Conservation (phyloP, 2,797 vertebrate species). For the Helostoma temminkii region DNA sequence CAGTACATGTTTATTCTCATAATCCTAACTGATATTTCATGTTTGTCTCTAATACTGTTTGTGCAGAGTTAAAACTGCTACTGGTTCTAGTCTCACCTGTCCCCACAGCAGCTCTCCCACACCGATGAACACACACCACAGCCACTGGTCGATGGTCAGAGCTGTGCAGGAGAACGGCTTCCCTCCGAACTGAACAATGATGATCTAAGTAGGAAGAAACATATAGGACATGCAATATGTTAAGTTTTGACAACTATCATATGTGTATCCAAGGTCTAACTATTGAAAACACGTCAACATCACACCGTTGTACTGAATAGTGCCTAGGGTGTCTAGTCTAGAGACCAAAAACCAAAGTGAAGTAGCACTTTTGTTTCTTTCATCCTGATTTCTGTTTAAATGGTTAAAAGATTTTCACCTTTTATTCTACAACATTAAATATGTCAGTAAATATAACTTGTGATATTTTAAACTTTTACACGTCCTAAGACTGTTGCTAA, state of each 20-base stretch:
- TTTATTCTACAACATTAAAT: too few species aligned
- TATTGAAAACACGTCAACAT: too few species aligned
- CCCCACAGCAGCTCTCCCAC: conserved; percentile 97
- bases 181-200: conserved; percentile 97
- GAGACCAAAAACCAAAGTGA: too few species aligned
- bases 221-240: neutral
- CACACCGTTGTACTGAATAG: neutral
- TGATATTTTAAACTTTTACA: too few species aligned
- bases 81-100: conserved; percentile 85
- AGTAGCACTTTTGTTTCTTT: too few species aligned
- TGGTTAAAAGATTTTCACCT: too few species aligned
- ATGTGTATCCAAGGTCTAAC: neutral
- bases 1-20: neutral
- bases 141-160: conserved; percentile 94
- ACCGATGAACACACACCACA: conserved; percentile 97
- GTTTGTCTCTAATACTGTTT: neutral
- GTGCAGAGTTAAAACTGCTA: neutral
- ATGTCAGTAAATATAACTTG: too few species aligned
- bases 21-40: neutral
- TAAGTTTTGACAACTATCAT: neutral
- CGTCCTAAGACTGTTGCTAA: too few species aligned
- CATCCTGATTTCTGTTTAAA: too few species aligned
- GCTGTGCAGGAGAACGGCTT: conserved; percentile 96
- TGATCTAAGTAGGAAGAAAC: conserved; percentile 81
- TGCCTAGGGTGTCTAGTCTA: neutral